Base-by-base conservation (phyloP, 2,888 invertebrate species). In the Lasioglossum pauxillum region DNA sequence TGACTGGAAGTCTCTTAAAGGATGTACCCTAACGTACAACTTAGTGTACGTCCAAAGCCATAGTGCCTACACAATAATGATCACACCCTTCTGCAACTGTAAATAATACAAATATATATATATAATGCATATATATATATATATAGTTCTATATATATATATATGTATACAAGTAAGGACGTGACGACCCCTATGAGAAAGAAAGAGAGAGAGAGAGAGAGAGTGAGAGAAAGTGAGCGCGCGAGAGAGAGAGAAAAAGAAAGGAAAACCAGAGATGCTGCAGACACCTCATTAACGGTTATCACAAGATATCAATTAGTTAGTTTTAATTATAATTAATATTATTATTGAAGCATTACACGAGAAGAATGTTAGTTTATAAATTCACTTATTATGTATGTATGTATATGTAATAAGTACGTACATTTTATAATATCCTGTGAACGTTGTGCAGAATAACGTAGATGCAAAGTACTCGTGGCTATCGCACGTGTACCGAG, bases 1-100 rank as follows among this genome's bases (percentile, higher is more conserved):
- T 88, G 89, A 90, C 82, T 89, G 89, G 89, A 93, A 93, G 91
- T 92, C 93, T 93, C 94, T 94, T 94, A 91, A 88, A 93, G 95
- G 94, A 95, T 95, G 94, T 95, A 95, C 94, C 90, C 94, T 95
- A 93, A 94, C 92, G 93, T 93, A 94, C 93, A 95, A 93, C 92
- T 95, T 95, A 94, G 95, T 93, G 95, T 95, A 95, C 94, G 94
- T 95, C 95, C 95, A 93, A 95, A 95, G 95, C 95, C 95, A 95
- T 95, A 95, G 95, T 95, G 95, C 95, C 95, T 95, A 95, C 94
- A 95, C 93, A 93, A 93, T 94, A 93, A 93, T 92, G 92, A 94
- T 94, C 94, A 94, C 92, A 94, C 90, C 92, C 92, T 94, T 93
- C 93, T 93, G 94, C 93, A 94, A 94, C 93, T 95, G 95, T 95